Percentiles rank a stretch among this genome's conserved stretches.
These are phyloP conservation scores for Phrynosoma platyrhinos DNA, from an alignment of 2,113 vertebrate species.

Conservation along the genomic window DNA sequence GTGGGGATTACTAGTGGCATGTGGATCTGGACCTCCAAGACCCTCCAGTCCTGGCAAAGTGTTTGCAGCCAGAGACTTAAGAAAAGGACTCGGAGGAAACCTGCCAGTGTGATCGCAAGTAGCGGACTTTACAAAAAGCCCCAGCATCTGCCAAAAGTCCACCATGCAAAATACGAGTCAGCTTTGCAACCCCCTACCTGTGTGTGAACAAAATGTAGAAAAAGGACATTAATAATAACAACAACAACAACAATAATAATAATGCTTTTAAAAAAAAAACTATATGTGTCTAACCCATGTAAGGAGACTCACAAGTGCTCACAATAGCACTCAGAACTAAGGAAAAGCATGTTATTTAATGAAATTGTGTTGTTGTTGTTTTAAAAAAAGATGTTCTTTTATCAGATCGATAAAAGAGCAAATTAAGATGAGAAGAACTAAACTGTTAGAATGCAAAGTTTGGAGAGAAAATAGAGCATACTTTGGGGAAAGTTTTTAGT, in stretches of 20 bases:
- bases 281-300: neutral
- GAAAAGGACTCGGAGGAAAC: slow-evolving; percentile 89
- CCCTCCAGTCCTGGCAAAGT: slow-evolving; percentile 95
- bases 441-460: slow-evolving; percentile 46
- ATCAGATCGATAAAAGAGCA: slow-evolving; percentile 41
- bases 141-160: slow-evolving; percentile 87
- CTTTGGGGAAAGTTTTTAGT: slow-evolving; percentile 20
- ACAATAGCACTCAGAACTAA: slow-evolving; percentile 44
- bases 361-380: slow-evolving; percentile 14
- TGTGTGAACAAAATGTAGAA: slow-evolving; percentile 78
- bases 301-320: slow-evolving; percentile 36
- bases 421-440: slow-evolving; percentile 42
- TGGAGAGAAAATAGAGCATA: neutral
- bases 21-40: slow-evolving; percentile 99
- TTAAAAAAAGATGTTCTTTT: neutral
- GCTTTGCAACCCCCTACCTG: slow-evolving; percentile 87
- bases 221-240: neutral
- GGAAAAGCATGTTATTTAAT: neutral
- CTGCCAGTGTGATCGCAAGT: slow-evolving; percentile 87
- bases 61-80: slow-evolving; percentile 90
- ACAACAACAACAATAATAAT: neutral
- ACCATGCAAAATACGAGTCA: slow-evolving; percentile 87
- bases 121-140: slow-evolving; percentile 90
- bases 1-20: slow-evolving; percentile 97
- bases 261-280: neutral